Base-by-base conservation (phyloP, 92 coral and sea anemone genomes). In the Hydrozoanthus gracilis region DNA sequence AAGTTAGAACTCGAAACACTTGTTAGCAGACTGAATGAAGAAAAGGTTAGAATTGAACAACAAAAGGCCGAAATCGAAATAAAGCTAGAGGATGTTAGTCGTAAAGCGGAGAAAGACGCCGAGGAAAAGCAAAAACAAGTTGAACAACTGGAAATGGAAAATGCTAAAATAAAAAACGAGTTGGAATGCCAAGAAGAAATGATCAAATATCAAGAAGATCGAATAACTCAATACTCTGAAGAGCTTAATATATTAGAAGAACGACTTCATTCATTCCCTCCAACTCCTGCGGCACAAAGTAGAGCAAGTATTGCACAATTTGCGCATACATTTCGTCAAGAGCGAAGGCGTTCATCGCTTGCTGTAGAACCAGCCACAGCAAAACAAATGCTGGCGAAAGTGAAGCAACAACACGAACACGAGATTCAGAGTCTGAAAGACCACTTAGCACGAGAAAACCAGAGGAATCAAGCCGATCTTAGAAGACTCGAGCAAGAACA, bases 151-250 rank as follows among this genome's bases (percentile, higher is more conserved):
- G 95, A 95, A 66, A 84, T 89, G 49, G 87, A 88, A 73, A 91
- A 89, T 73, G 92, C 73, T 73, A 95, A 92, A 69, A 73, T 88
- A 74, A 86, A 87, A 4, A 82, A 91, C 65, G 99, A 97, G 76
- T 68, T 92, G n/a, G 97, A 97, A 80, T 92, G 95, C 83, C 96
- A 97, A 82, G 98, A 97, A 65, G 99, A 97, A 86, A 97, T 97
- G 88, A 97, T 97, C 74, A 96, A 95, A 80, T 92, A 93, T 76
- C 99, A 97, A 45, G 98, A 97, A 76, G 98, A 95, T 46, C 86
- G 98, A 44, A 91, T 97, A 13, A 86, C 89, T 67, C 98, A 95
- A 86, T 95, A 89, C 51, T 88, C 93, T 56, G 98, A 92, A 73
- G 99, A 97, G 73, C 91, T 97, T 73, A 93, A 91, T 18, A 49